Conservation (phyloP, 2,113 vertebrate species). For the Coryphaenoides rupestris region DNA sequence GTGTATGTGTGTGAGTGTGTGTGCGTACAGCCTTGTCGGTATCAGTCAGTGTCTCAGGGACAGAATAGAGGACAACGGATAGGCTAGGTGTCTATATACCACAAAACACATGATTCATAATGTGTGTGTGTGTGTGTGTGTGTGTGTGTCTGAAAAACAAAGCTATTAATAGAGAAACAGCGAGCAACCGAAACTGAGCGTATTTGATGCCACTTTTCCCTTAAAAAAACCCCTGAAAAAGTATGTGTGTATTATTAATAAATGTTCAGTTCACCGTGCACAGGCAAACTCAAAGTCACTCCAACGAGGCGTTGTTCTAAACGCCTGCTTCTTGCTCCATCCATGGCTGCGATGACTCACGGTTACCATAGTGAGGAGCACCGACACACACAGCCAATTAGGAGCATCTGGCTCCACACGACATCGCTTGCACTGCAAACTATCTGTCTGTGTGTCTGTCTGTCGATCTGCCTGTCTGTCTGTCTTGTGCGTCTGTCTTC, state of each 20-base stretch:
- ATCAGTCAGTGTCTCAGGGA: slow-evolving; percentile 22
- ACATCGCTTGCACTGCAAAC: slow-evolving; percentile 21
- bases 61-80: slow-evolving; percentile 22
- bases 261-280: background rate
- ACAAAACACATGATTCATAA: background rate
- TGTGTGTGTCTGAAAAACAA: slow-evolving; percentile 2
- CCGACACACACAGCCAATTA: slow-evolving; percentile 56
- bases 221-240: no score
- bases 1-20: slow-evolving; percentile 4
- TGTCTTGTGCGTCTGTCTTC: slow-evolving; percentile 13
- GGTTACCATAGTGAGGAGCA: slow-evolving; percentile 52
- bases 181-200: background rate
- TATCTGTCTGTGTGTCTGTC: slow-evolving; percentile 1
- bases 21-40: slow-evolving; percentile 7
- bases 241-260: no score
- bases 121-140: slow-evolving; percentile 4
- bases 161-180: background rate
- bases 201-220: no score
- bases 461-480: slow-evolving; percentile 1
- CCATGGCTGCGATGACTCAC: slow-evolving; percentile 53
- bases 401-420: slow-evolving; percentile 58
- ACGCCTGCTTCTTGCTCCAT: slow-evolving; percentile 28
- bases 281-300: background rate
- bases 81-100: slow-evolving; percentile 13
- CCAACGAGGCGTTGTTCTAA: slow-evolving; percentile 17